Evolutionary conservation across 2,888 invertebrate genomes (phyloP), one percentile per base, ranked within the genome.

Genomic region (Malthinus seriepunctatus): DNA sequence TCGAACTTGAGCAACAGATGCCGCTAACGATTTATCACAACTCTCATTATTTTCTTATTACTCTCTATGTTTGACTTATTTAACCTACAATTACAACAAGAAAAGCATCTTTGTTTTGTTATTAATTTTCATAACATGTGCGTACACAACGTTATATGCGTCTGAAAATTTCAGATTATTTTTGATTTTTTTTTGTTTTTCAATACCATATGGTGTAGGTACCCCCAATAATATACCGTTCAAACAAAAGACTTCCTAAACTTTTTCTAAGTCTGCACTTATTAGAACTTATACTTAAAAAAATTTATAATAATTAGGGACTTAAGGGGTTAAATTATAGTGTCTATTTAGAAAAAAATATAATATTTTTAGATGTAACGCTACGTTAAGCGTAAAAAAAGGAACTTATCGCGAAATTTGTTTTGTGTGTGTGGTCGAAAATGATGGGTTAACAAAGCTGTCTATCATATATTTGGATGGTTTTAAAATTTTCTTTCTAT

Each of bases 1-100:
- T 69, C 69, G 66, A 63, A 67, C 60, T 63, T 64, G 60, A 62
- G 64, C 68, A 71, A 70, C 73, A 73, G 71, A 73, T 72, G 72
- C 72, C 69, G 67, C 59, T 63, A 56, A 69, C 67, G 65, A 70
- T 70, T 67, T 64, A 62, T 64, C 64, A 66, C 67, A 67, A 64
- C 61, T 65, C 64, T 68, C 67, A 67, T 67, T 55, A 51, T 46
- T 55, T 63, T 69, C 53, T 59, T 46, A 54, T 67, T 63, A 53
- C 56, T 54, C n/a, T 55, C 63, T 63, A 60, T 64, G 63, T 66
- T 68, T 63, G 64, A 59, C 62, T 64, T 61, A 57, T 64, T 68
- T 62, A 67, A 65, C 68, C 66, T 63, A 60, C 62, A 70, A 69
- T 69, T 70, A 70, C 57, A 34, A 42, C 42, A 62, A 63, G 63